Evolutionary conservation across 2,797 vertebrate species (phyloP).

Genomic region (Leptoclinus maculatus): DNA sequence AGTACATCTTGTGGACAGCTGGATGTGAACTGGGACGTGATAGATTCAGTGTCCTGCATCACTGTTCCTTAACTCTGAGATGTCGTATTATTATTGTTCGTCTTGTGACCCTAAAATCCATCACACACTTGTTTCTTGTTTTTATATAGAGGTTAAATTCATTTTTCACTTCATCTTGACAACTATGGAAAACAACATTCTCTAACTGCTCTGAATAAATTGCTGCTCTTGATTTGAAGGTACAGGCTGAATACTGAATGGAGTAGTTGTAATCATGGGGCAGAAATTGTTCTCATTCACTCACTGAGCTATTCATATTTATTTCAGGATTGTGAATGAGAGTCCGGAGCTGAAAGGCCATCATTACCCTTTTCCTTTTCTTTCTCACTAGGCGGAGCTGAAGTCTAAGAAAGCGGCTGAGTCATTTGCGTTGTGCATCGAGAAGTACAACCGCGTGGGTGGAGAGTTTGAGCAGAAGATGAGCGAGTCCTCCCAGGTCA

Average conservation of each 20-base stretch:
- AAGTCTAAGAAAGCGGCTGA: constrained; percentile 95
- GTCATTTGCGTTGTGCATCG: constrained; percentile 88
- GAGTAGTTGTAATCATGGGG: constrained; percentile 14
- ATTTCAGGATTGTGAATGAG: constrained; percentile 30
- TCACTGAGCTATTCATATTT: not conserved
- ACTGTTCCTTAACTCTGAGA: not conserved
- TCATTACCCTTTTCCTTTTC: constrained; percentile 33
- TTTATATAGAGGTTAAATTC: not conserved
- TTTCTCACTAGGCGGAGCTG: constrained; percentile 88
- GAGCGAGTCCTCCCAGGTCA: constrained; percentile 93
- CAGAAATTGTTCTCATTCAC: constrained; percentile 18
- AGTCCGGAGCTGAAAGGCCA: not conserved
- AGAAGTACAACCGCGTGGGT: constrained; percentile 92
- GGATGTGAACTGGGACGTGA: not conserved
- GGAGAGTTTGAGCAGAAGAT: constrained; percentile 96
- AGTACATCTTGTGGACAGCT: not conserved
- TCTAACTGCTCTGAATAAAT: constrained; percentile 5
- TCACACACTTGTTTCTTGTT: not conserved
- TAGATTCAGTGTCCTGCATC: constrained; percentile 8
- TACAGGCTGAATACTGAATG: not conserved
- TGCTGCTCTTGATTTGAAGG: not conserved
- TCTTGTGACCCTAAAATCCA: constrained; percentile 11
- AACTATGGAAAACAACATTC: constrained; percentile 13
- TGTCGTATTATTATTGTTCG: not conserved
- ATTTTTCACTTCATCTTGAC: constrained; percentile 1